phyloP scores from a whole-genome alignment of 1,140 invertebrate species.

The Monochamus saltuarius region DNA sequence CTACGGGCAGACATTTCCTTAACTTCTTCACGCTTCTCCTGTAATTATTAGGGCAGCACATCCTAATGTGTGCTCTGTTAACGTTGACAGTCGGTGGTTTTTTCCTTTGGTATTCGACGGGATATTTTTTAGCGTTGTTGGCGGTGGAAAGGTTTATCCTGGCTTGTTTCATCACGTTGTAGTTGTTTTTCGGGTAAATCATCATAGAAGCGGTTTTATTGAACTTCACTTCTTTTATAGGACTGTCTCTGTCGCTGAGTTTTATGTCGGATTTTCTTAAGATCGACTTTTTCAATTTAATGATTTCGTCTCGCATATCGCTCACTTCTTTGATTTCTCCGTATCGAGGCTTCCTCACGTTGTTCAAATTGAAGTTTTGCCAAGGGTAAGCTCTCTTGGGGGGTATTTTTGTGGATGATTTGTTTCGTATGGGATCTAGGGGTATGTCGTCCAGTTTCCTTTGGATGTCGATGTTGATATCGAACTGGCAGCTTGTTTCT shows the following conservation, averaged over 20 bases:
- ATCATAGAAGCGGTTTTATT: constrained; percentile 11
- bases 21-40: not conserved
- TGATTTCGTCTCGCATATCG: not conserved
- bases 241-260: not conserved
- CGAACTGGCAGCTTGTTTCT: not conserved
- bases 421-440: not conserved
- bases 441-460: constrained; percentile 5
- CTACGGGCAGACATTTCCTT: not conserved
- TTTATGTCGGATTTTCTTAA: not conserved
- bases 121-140: not conserved
- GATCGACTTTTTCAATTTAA: constrained; percentile 2
- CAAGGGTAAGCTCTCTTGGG: constrained; percentile 1
- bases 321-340: constrained; percentile 2
- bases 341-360: not conserved
- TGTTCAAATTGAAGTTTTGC: constrained; percentile 10
- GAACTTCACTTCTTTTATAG: constrained; percentile 8
- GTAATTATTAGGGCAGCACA: not conserved
- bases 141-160: constrained; percentile 5
- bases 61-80: not conserved
- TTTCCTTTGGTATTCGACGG: not conserved
- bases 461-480: not conserved
- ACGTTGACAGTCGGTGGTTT: not conserved
- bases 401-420: not conserved
- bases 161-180: constrained; percentile 11
- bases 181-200: not conserved